Percentiles rank a stretch among this genome's conserved stretches.
These are phyloP conservation scores for Serrognathus titanus DNA, from an alignment of 2,888 invertebrate species.

Conservation along the genomic window DNA sequence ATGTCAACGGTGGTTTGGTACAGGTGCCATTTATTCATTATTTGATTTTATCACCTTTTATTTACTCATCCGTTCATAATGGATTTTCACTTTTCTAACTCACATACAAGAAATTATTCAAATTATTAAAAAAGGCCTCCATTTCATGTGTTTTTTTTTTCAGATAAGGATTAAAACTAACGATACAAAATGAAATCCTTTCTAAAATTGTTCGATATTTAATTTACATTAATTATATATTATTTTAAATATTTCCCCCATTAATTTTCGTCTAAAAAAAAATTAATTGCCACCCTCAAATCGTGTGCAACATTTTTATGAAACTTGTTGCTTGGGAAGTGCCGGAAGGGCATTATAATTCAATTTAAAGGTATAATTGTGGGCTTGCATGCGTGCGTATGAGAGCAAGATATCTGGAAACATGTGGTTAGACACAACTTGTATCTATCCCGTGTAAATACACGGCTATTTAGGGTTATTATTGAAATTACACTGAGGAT, in stretches of 20 bases:
- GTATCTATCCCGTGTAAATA: conserved; percentile 28
- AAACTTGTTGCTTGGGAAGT: conserved; percentile 6
- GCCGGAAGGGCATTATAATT: conserved; percentile 34
- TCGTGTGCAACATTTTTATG: neutral
- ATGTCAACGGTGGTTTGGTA: conserved; percentile 31
- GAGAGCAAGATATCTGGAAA: conserved; percentile 27
- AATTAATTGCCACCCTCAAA: conserved; percentile 1
- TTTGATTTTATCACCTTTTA: conserved; percentile 26
- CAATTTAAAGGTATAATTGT: conserved; percentile 38
- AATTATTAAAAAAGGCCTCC: too few species aligned
- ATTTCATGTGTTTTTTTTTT: too few species aligned
- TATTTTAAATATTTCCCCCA: too few species aligned
- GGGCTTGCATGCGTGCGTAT: conserved; percentile 36
- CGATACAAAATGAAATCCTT: too few species aligned
- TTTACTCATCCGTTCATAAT: conserved; percentile 4
- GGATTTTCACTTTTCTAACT: neutral
- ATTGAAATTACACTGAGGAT: conserved; percentile 26
- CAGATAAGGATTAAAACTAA: too few species aligned
- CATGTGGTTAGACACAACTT: conserved; percentile 22
- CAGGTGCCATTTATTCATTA: conserved; percentile 31
- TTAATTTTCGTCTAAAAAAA: too few species aligned
- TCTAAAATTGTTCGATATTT: too few species aligned
- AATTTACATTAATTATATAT: too few species aligned
- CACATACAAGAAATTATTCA: too few species aligned
- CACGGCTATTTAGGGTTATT: conserved; percentile 25